phyloP scores from a whole-genome alignment of 2,797 vertebrate species.

The Eulemur rubriventer region DNA sequence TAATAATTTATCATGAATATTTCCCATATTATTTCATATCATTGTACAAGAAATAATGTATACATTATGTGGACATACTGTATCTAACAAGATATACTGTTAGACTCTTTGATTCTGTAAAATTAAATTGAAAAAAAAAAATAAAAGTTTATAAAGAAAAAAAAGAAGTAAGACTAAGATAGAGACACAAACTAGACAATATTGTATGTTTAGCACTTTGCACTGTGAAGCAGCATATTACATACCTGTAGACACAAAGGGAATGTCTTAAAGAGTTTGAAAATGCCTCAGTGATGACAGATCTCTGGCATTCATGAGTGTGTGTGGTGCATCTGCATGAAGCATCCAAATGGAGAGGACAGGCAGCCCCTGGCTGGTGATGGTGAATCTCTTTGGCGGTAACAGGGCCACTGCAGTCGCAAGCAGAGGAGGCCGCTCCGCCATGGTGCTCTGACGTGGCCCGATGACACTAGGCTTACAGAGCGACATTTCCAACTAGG shows the following conservation, averaged over 20 bases:
- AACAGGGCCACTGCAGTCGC: not conserved
- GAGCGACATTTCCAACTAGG: not conserved
- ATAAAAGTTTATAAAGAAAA: too few species aligned
- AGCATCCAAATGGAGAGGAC: not conserved
- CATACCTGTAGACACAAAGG: not conserved
- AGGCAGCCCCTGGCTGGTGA: not conserved
- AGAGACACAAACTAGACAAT: not conserved
- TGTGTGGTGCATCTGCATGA: not conserved
- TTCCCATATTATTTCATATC: too few species aligned
- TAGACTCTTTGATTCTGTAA: too few species aligned
- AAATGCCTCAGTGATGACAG: constrained; percentile 9
- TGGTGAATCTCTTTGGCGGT: constrained; percentile 3
- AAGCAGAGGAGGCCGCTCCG: not conserved
- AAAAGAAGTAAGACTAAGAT: not conserved
- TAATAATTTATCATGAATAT: too few species aligned
- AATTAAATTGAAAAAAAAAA: too few species aligned
- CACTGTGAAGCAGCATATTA: not conserved
- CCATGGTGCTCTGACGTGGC: not conserved
- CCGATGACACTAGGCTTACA: not conserved
- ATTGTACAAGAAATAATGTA: too few species aligned
- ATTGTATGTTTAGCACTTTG: not conserved
- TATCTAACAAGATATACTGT: too few species aligned
- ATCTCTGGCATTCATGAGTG: not conserved
- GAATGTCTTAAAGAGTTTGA: not conserved
- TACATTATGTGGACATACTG: too few species aligned